Conservation (phyloP, 2,888 invertebrate genomes). For the Colostygia pectinataria region DNA sequence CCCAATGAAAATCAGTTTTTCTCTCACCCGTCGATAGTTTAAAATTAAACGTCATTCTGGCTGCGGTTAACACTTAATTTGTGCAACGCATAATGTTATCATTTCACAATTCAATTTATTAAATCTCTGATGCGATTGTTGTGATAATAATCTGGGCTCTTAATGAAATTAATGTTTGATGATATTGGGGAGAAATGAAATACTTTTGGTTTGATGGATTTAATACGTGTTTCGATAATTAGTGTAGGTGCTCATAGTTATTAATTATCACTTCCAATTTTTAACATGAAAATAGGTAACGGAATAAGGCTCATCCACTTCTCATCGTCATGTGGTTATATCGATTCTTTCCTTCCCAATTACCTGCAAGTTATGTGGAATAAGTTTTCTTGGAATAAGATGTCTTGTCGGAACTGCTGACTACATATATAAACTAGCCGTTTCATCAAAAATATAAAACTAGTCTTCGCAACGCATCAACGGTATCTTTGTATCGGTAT, state of each 20-base stretch:
- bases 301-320: too few relatives aligned
- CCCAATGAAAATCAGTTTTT: slow-evolving; percentile 75
- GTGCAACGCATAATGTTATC: slow-evolving; percentile 69
- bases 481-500: too few relatives aligned
- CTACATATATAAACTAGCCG: too few relatives aligned
- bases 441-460: too few relatives aligned
- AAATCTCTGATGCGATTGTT: slow-evolving; percentile 69
- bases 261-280: slow-evolving; percentile 20
- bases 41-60: slow-evolving; percentile 79
- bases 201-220: slow-evolving; percentile 47
- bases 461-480: too few relatives aligned
- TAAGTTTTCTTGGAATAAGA: too few relatives aligned
- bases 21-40: slow-evolving; percentile 71
- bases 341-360: too few relatives aligned
- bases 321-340: too few relatives aligned
- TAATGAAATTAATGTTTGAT: slow-evolving; percentile 74
- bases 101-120: slow-evolving; percentile 77
- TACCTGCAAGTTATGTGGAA: too few relatives aligned
- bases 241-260: slow-evolving; percentile 23
- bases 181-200: slow-evolving; percentile 47
- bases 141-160: slow-evolving; percentile 70
- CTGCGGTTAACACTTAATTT: slow-evolving; percentile 79
- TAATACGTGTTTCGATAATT: slow-evolving; percentile 39
- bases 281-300: too few relatives aligned
- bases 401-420: too few relatives aligned